Conservation (phyloP, 2,888 invertebrate genomes). For the Rhimphoctona megacephalus region DNA sequence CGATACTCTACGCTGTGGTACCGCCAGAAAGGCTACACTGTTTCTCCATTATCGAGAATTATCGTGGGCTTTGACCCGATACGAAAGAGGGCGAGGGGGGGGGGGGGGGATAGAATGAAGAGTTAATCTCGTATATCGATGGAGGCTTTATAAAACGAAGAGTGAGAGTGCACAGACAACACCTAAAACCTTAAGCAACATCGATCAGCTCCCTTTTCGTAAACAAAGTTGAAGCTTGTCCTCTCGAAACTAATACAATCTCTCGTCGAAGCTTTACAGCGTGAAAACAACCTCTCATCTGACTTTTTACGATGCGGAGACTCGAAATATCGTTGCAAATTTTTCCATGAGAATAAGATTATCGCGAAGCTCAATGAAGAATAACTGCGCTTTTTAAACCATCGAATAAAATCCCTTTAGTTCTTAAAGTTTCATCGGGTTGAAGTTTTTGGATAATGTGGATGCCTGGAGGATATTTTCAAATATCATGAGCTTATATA, state of each 20-base stretch:
- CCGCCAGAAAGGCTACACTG: slow-evolving; percentile 72
- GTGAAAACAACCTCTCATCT: not conserved
- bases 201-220: slow-evolving; percentile 14
- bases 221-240: slow-evolving; percentile 42
- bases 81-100: not conserved
- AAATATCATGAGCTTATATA: not conserved
- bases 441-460: not conserved
- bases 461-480: not conserved
- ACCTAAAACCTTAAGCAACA: slow-evolving; percentile 42
- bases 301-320: slow-evolving; percentile 11
- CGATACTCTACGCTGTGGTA: slow-evolving; percentile 35
- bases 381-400: slow-evolving; percentile 11
- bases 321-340: slow-evolving; percentile 18
- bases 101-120: not conserved
- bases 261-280: not conserved
- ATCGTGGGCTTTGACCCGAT: slow-evolving; percentile 60
- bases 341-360: slow-evolving; percentile 29
- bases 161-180: slow-evolving; percentile 27
- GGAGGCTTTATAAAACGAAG: slow-evolving; percentile 14
- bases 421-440: not conserved
- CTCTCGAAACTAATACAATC: slow-evolving; percentile 17
- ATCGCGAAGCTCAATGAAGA: slow-evolving; percentile 23
- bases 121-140: slow-evolving; percentile 64
- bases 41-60: slow-evolving; percentile 78
- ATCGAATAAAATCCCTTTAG: not conserved